A percentile compares a stretch with the other conserved stretches of the same genome.
Conservation (phyloP, 2,113 vertebrate genomes). For the Morone saxatilis region DNA sequence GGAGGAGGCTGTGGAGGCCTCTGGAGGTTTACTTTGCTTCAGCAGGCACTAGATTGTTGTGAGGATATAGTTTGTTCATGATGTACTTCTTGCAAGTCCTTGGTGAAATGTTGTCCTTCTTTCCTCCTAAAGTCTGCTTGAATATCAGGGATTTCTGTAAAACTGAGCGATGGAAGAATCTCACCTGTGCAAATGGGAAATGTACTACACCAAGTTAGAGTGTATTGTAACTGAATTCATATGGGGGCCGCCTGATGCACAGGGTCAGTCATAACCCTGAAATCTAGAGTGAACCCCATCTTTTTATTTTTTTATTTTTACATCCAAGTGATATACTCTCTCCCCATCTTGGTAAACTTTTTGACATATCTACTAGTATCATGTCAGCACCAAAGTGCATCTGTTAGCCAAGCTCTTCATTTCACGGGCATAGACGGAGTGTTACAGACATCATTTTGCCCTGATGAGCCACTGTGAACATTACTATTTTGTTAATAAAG, state of each 20-base stretch:
- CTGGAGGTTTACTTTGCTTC: conserved; percentile 55
- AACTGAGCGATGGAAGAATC: conserved; percentile 12
- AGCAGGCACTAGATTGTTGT: conserved; percentile 52
- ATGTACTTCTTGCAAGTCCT: conserved; percentile 47
- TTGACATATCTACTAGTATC: neutral
- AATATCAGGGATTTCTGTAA: conserved; percentile 8
- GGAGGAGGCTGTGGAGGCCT: conserved; percentile 39
- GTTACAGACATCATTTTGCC: conserved; percentile 37
- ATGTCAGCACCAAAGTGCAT: conserved; percentile 22
- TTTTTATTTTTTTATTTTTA: neutral
- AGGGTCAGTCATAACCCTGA: neutral
- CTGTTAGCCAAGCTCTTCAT: conserved; percentile 26
- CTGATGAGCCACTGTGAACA: conserved; percentile 51
- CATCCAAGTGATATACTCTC: neutral
- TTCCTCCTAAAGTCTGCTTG: conserved; percentile 13
- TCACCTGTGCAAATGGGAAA: neutral
- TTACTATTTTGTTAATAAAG: conserved; percentile 64
- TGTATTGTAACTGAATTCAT: conserved; percentile 5
- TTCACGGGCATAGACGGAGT: conserved; percentile 26
- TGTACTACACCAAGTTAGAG: neutral
- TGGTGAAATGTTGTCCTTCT: conserved; percentile 20
- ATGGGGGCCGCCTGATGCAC: neutral
- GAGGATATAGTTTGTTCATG: conserved; percentile 39
- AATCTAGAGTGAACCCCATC: neutral
- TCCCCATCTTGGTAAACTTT: neutral